Evolutionary conservation across 2,888 invertebrate genomes (phyloP).

Genomic region (Drosophila anomalipes): DNA sequence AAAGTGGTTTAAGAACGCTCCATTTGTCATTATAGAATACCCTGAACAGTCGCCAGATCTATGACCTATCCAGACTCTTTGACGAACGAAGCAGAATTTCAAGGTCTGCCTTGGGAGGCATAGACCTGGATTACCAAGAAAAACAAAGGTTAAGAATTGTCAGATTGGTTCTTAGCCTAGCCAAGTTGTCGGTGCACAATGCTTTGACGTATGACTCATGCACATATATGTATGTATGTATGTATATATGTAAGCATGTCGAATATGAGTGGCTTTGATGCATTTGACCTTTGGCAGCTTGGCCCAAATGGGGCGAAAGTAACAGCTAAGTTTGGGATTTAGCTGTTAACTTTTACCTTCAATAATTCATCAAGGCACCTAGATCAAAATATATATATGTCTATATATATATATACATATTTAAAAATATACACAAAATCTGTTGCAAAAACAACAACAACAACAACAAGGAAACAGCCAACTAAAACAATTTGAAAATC

Average conservation of each 20-base stretch:
- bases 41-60: not conserved
- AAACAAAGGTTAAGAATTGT: not conserved
- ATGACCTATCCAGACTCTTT: not conserved
- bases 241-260: too few species aligned
- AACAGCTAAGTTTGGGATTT: not conserved
- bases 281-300: not conserved
- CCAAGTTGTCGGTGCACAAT: too few species aligned
- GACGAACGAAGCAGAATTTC: too few species aligned
- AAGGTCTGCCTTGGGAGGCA: not conserved
- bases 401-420: not conserved
- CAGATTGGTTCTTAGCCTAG: not conserved
- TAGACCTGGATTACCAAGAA: not conserved
- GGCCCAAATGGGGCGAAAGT: not conserved
- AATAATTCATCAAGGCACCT: constrained; percentile 8
- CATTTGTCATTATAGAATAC: not conserved
- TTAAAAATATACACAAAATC: not conserved
- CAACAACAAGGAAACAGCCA: constrained; percentile 6
- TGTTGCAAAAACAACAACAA: constrained; percentile 7
- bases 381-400: not conserved
- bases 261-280: not conserved
- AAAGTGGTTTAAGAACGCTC: not conserved
- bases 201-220: too few species aligned
- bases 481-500: constrained; percentile 25
- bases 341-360: not conserved
- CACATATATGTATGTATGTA: too few species aligned